Conservation (phyloP, 2,797 vertebrate genomes). For the Taenioides sp. region DNA sequence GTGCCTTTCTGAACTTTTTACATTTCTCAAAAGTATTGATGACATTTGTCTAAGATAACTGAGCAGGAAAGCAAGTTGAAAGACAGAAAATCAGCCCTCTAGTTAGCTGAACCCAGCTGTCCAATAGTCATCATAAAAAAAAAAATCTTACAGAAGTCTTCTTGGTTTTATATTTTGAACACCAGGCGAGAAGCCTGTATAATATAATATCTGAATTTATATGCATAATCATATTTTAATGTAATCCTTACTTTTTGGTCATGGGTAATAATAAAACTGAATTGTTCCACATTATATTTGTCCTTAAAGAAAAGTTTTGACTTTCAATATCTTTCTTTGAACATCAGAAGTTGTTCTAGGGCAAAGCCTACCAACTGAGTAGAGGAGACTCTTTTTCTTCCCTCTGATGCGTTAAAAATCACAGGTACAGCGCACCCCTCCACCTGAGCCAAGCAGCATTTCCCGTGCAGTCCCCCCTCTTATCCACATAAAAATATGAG, state of each 20-base stretch:
- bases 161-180: conserved; percentile 11
- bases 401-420: conserved; percentile 47
- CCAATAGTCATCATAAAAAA: conserved; percentile 38
- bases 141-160: neutral
- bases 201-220: neutral
- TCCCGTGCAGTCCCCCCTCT: conserved; percentile 55
- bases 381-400: conserved; percentile 36
- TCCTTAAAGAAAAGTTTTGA: conserved; percentile 33
- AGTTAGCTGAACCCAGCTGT: conserved; percentile 61
- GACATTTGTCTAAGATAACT: conserved; percentile 32
- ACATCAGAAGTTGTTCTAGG: conserved; percentile 41
- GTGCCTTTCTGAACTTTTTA: neutral
- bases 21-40: neutral
- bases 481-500: conserved; percentile 38
- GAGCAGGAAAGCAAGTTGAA: conserved; percentile 35
- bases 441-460: conserved; percentile 61
- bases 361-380: conserved; percentile 41
- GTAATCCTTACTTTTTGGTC: conserved; percentile 14
- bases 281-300: conserved; percentile 41
- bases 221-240: neutral
- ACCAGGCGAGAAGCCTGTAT: no score
- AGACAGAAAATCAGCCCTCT: conserved; percentile 33
- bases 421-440: conserved; percentile 44
- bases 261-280: conserved; percentile 22
- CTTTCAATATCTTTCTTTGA: conserved; percentile 51